Evolutionary conservation across 2,888 invertebrate species (phyloP), one percentile per base, ranked within the genome.

Genomic region (Fissipunctia ypsillon): DNA sequence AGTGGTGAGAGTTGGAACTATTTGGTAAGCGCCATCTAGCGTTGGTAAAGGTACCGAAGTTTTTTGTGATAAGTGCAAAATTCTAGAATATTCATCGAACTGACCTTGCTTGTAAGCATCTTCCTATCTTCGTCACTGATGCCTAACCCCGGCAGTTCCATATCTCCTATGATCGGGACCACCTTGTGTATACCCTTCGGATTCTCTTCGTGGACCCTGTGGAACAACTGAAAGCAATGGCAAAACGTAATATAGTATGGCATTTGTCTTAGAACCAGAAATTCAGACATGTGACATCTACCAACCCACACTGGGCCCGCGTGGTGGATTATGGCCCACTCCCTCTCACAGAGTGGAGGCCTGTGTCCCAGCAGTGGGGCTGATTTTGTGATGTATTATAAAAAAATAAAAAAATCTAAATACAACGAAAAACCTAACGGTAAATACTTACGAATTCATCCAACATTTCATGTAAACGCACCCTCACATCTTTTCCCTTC

Each of bases 171-270:
- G 1, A 96, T 90, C 0, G 96, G 94, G 0, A 94, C 88, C 2
- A 96, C 91, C 80, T 96, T 96, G 84, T 95, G 97, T 10, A 97
- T 95, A n/a, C 97, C 97, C 84, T 97, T 97, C 0, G 97, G 97
- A 57, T 96, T 96, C 69, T 94, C 95, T 63, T 96, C 93, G 57
- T 95, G 96, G 35, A 97, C 93, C 82, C 92, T 93, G 0, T 95
- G 93, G 86, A 97, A 97, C 1, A 97, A 73, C 97, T 97, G 91
- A 2, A 92, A 78, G 25, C 61, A 50, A 28, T 31, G 2, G 1
- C 25, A 28, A 6, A 28, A 28, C n/a, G 1, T 41, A 31, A 25
- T 52, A n/a, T n/a, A 22, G 50, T 50, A 10, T n/a, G 48, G 10
- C n/a, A 3, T n/a, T n/a, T n/a, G 3, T 48, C n/a, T 10, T 48